Conservation (phyloP, 2,888 invertebrate species). For the Lasioglossum morio region DNA sequence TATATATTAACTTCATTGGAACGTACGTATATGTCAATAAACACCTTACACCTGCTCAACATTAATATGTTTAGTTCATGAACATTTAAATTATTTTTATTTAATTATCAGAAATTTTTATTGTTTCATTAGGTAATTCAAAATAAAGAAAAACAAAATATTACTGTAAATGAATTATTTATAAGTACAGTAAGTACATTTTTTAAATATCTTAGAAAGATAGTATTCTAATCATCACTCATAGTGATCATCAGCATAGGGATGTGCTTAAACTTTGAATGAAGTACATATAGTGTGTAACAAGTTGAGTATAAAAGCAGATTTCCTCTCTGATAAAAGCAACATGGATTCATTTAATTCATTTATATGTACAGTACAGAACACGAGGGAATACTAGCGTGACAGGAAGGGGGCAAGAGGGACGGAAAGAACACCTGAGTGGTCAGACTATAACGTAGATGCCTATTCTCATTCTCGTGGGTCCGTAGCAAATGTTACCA, state of each 20-base stretch:
- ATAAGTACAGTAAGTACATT: neutral
- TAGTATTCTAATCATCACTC: neutral
- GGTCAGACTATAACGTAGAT: no score
- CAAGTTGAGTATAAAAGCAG: conserved; percentile 14
- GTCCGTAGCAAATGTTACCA: no score
- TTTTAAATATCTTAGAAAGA: neutral
- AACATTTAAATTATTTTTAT: neutral
- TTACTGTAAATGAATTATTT: conserved; percentile 9
- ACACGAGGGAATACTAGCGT: no score
- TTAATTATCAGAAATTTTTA: neutral
- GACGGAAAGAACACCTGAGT: no score
- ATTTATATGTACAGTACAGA: neutral
- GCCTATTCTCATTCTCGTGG: no score
- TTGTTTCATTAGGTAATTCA: neutral
- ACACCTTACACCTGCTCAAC: neutral
- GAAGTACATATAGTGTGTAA: conserved; percentile 3
- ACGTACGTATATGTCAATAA: neutral
- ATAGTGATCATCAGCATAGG: neutral
- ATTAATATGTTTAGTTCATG: conserved; percentile 19
- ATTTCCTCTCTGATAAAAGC: no score
- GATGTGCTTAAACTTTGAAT: neutral
- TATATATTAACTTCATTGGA: neutral
- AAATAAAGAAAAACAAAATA: neutral
- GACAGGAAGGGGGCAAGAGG: no score
- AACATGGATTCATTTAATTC: neutral